Conservation (phyloP, 1,140 invertebrate species). For the Drosophila tani region DNA sequence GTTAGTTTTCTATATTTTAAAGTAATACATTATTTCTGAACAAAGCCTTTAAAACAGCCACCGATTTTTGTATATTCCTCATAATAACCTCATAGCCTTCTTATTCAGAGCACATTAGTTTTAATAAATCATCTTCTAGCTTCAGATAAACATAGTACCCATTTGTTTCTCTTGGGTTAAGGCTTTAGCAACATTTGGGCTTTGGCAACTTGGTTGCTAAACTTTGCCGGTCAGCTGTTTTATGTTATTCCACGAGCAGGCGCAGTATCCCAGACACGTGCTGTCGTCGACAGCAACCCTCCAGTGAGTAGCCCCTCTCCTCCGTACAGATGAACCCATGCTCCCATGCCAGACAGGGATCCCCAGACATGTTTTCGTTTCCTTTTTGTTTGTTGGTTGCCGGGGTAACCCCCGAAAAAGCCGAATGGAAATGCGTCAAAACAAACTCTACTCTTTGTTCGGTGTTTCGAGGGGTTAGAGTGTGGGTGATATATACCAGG, state of each 20-base stretch:
- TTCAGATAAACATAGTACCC: not conserved
- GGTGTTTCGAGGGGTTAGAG: conserved; percentile 34
- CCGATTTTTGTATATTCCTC: too few relatives aligned
- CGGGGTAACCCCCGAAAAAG: conserved; percentile 52
- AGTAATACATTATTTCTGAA: not conserved
- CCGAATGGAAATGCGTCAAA: conserved; percentile 64
- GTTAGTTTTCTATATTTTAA: too few relatives aligned
- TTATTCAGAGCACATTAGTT: too few relatives aligned
- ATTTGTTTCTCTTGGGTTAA: conserved; percentile 8
- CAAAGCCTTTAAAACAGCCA: too few relatives aligned
- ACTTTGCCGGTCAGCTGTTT: conserved; percentile 37
- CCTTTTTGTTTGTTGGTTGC: conserved; percentile 63
- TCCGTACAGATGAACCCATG: not conserved
- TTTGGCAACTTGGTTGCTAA: conserved; percentile 39
- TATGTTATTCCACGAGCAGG: conserved; percentile 59
- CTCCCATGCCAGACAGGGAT: conserved; percentile 4
- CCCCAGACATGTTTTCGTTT: conserved; percentile 68
- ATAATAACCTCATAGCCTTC: too few relatives aligned
- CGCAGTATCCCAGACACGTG: conserved; percentile 59
- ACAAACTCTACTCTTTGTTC: conserved; percentile 67
- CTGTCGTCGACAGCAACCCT: conserved; percentile 44
- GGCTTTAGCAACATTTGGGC: conserved; percentile 7
- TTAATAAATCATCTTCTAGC: too few relatives aligned
- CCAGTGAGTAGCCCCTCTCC: conserved; percentile 5
- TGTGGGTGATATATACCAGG: not conserved